phyloP scores from a whole-genome alignment of 2,888 invertebrate genomes.

The Zootermopsis nevadensis region DNA sequence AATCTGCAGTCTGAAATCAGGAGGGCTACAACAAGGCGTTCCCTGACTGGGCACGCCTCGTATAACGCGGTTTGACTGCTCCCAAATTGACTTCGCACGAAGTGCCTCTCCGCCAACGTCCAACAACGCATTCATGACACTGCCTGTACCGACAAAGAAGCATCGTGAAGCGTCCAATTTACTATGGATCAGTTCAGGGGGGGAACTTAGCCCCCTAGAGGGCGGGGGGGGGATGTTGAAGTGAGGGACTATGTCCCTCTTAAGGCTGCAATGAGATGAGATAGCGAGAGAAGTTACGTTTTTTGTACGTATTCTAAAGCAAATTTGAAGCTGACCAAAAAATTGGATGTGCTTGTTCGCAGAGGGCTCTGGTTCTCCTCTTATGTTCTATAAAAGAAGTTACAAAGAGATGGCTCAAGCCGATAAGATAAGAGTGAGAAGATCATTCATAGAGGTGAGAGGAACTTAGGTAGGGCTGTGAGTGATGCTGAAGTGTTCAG shows the following conservation, averaged over 20 bases:
- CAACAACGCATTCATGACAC: conserved; percentile 31
- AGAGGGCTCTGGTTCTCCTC: not conserved
- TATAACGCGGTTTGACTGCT: no score
- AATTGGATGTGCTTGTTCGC: conserved; percentile 38
- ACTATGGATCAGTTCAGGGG: conserved; percentile 43
- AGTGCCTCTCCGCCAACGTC: not conserved
- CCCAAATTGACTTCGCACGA: no score
- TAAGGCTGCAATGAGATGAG: not conserved
- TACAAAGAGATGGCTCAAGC: not conserved
- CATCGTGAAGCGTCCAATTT: conserved; percentile 48
- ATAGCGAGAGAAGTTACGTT: conserved; percentile 19
- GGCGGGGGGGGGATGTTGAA: not conserved
- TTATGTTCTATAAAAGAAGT: not conserved
- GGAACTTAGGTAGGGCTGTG: not conserved
- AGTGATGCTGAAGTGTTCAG: not conserved
- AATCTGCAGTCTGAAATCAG: no score
- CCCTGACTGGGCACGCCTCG: no score
- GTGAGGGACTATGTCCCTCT: not conserved
- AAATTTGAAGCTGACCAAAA: conserved; percentile 41
- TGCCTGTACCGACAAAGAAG: conserved; percentile 40
- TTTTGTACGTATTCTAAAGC: conserved; percentile 31
- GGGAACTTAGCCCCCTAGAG: conserved; percentile 25
- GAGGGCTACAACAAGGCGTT: no score
- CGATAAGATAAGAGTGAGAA: conserved; percentile 7
- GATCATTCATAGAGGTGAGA: not conserved